A percentile compares a stretch with the other conserved stretches of the same genome.
Evolutionary conservation across 1,140 invertebrate genomes (phyloP).

Genomic region (Aphaenogaster rudis): DNA sequence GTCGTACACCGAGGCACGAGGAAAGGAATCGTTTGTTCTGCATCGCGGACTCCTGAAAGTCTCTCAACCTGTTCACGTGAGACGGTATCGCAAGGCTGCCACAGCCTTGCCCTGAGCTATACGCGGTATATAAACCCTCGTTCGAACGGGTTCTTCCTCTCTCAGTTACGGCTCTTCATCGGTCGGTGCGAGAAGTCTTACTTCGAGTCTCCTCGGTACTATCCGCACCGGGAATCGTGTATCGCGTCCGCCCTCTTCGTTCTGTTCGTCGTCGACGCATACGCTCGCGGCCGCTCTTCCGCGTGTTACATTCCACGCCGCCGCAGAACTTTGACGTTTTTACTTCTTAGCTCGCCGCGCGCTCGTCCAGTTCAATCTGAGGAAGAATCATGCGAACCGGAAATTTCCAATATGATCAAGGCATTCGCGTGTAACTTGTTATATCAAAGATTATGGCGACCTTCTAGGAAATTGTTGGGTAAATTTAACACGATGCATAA

Average conservation of each 20-base stretch:
- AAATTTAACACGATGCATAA: not conserved
- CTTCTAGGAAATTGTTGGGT: not conserved
- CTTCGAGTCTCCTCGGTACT: constrained; percentile 68
- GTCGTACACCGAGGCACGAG: constrained; percentile 67
- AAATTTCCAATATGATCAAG: constrained; percentile 36
- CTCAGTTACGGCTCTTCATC: constrained; percentile 74
- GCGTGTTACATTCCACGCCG: constrained; percentile 49
- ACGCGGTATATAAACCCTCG: constrained; percentile 78
- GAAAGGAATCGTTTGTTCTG: constrained; percentile 77
- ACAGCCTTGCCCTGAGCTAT: constrained; percentile 78
- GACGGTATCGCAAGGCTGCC: constrained; percentile 79
- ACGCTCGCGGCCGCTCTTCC: constrained; percentile 45
- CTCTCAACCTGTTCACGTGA: constrained; percentile 72
- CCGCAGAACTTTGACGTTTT: constrained; percentile 53
- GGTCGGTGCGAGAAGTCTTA: constrained; percentile 72
- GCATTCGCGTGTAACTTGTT: constrained; percentile 30
- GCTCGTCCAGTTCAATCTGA: constrained; percentile 48
- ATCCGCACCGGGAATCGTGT: constrained; percentile 70
- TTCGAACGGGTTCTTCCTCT: constrained; percentile 77
- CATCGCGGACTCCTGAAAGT: constrained; percentile 76
- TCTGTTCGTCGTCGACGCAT: constrained; percentile 61
- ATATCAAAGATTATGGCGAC: not conserved
- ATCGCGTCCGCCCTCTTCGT: constrained; percentile 62
- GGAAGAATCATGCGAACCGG: constrained; percentile 41
- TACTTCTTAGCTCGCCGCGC: constrained; percentile 16